Conservation (phyloP, 2,888 invertebrate genomes). For the Embidobia sp. region DNA sequence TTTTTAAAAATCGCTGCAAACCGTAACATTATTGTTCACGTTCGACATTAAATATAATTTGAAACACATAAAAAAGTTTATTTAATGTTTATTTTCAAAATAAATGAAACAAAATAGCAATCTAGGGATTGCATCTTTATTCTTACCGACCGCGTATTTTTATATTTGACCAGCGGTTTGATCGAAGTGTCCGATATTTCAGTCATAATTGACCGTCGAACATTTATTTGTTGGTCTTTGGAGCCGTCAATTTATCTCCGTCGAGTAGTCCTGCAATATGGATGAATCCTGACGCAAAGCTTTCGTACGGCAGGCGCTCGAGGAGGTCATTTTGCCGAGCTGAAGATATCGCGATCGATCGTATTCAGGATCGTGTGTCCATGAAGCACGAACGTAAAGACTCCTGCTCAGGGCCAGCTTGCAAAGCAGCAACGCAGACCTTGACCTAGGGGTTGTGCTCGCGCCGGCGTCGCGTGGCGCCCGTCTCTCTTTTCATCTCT, state of each 20-base stretch:
- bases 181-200: background rate
- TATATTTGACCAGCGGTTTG: background rate
- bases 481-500: constrained; percentile 32
- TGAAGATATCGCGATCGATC: constrained; percentile 61
- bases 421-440: constrained; percentile 68
- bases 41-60: too few relatives aligned
- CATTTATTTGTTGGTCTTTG: constrained; percentile 2
- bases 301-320: background rate
- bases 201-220: background rate
- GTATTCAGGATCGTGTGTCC: constrained; percentile 61
- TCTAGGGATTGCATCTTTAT: too few relatives aligned
- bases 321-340: constrained; percentile 52
- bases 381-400: constrained; percentile 58
- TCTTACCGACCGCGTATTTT: too few relatives aligned
- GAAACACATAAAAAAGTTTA: too few relatives aligned
- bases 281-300: constrained; percentile 11
- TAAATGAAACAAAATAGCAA: too few relatives aligned
- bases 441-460: constrained; percentile 79
- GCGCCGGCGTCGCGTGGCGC: constrained; percentile 77
- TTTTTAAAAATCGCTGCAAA: too few relatives aligned
- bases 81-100: too few relatives aligned
- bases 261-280: constrained; percentile 8
- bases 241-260: constrained; percentile 14
- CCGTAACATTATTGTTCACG: too few relatives aligned
- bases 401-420: constrained; percentile 54